Evolutionary conservation across 1,140 invertebrate genomes (phyloP), one percentile per base, ranked within the genome.

Genomic region (Scaptomyza pallida): DNA sequence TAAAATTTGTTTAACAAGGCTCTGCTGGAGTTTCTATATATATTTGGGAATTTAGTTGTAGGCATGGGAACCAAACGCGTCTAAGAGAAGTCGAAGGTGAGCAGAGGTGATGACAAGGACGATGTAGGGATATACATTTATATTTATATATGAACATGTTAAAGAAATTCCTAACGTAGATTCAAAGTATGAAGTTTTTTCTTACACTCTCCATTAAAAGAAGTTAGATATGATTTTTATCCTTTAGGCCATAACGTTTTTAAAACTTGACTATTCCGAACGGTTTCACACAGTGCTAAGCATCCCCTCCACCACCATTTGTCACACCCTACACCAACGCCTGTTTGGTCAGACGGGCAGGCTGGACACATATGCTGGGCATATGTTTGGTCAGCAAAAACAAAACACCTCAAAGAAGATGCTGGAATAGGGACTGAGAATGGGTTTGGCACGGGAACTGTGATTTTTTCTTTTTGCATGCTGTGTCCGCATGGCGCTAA

Each of bases 401-500:
- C 76, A 79, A 75, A 80, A 67, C 71, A 79, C 72, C 77, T 79
- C 52, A 62, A 35, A 51, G 75, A 21, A 71, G 79, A 72, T 35
- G 26, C 33, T 52, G n/a, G 37, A 43, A 54, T 16, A 15, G 21
- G 37, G 13, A 10, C 50, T 26, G 17, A 43, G 30, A 26, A 26
- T 23, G 15, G 19, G 21, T 8, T 30, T 37, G 43, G 21, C 33
- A 23, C 26, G 2, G 50, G 8, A 47, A 26, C 16, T 50, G 19
- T 23, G 17, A 10, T 35, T 37, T 35, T 33, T 37, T 47, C 44
- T 62, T 30, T 79, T 69, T 63, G 72, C 80, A 85, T 85, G 76
- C 80, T 86, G 80, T 33, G 61, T 44, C 80, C 80, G 76, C 68
- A 86, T 88, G 81, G 81, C 81, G 73, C 81, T 86, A 81, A 74